Conservation (phyloP, 2,797 vertebrate species). For the Cossypha niveicapilla region DNA sequence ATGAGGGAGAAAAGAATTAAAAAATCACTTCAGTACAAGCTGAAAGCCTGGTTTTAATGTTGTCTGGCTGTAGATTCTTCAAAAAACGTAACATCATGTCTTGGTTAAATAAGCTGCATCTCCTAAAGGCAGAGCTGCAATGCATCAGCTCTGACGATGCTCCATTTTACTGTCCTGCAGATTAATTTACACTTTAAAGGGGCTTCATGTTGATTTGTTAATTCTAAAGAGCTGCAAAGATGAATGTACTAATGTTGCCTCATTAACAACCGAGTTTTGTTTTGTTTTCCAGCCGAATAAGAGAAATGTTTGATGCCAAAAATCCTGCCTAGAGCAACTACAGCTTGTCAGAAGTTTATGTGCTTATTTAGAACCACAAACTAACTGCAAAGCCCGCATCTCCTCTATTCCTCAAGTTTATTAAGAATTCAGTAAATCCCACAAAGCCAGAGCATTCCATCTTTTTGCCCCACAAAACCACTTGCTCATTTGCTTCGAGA, state of each 20-base stretch:
- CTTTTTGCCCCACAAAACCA: background rate
- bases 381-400: background rate
- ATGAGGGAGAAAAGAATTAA: fast-evolving
- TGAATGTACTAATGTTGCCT: background rate
- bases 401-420: background rate
- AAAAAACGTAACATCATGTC: background rate
- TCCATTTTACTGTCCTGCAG: background rate
- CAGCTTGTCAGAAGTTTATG: conserved; percentile 14
- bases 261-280: background rate
- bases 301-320: background rate
- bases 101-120: background rate
- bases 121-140: conserved; percentile 25
- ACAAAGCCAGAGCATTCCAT: background rate
- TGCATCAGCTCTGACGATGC: background rate
- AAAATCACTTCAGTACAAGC: background rate
- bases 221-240: background rate
- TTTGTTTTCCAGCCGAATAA: background rate
- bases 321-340: background rate
- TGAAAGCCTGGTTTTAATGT: background rate
- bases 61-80: background rate
- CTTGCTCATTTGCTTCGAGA: background rate
- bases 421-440: background rate
- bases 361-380: conserved; percentile 2
- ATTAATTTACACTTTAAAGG: background rate
- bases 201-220: background rate